Evolutionary conservation across 2,113 vertebrate species (phyloP).

Genomic region (Zingel zingel): DNA sequence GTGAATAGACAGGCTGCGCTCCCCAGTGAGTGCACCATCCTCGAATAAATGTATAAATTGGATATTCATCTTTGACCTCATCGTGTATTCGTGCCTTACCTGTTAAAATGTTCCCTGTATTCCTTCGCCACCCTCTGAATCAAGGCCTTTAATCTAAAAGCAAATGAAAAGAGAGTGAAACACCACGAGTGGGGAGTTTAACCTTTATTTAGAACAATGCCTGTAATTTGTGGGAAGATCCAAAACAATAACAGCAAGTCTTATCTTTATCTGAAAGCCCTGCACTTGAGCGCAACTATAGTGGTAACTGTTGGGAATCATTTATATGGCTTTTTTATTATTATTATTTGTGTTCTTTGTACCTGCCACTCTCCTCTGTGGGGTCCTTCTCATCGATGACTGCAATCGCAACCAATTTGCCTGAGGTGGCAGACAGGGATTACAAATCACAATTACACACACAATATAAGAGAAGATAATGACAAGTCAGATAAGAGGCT

Average conservation of each 20-base stretch:
- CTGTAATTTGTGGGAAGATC: constrained; percentile 68
- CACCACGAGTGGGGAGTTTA: constrained; percentile 37
- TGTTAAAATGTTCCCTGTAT: constrained; percentile 93
- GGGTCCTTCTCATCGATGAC: constrained; percentile 94
- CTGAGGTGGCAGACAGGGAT: constrained; percentile 81
- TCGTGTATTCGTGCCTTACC: constrained; percentile 80
- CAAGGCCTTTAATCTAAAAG: constrained; percentile 90
- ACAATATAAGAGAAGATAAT: constrained; percentile 45
- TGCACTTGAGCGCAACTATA: constrained; percentile 32
- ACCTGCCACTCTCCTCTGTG: constrained; percentile 92
- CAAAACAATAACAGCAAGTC: constrained; percentile 60
- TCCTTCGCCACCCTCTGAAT: constrained; percentile 94
- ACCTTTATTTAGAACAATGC: constrained; percentile 40
- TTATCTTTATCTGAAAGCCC: constrained; percentile 66
- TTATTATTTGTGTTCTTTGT: constrained; percentile 70
- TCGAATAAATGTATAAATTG: constrained; percentile 65
- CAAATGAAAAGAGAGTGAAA: constrained; percentile 65
- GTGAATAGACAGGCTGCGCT: constrained; percentile 46
- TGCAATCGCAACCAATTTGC: constrained; percentile 95
- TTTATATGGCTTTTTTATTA: constrained; percentile 54
- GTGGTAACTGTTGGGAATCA: constrained; percentile 36
- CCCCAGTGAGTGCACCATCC: constrained; percentile 40
- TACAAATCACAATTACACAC: constrained; percentile 61
- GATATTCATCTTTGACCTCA: constrained; percentile 62
- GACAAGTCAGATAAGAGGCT: constrained; percentile 52